A percentile compares a stretch with the other conserved stretches of the same genome.
Conservation (phyloP, 35 echinoderm and acorn worm species). For the Ptychodera flava region DNA sequence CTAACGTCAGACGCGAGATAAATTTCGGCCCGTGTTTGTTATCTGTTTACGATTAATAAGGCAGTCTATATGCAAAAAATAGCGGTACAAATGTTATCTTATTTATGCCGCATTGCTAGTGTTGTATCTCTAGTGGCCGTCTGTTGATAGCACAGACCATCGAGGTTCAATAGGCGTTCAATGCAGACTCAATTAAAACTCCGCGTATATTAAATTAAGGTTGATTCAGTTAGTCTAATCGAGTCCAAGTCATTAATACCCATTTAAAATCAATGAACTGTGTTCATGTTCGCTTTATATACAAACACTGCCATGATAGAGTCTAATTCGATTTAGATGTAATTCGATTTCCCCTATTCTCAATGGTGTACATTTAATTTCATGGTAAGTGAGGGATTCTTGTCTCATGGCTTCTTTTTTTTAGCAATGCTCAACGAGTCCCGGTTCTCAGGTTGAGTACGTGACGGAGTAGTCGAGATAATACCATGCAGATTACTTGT, state of each 20-base stretch:
- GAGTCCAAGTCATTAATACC: neutral
- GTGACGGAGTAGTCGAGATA: no score
- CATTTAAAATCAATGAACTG: neutral
- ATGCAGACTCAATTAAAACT: neutral
- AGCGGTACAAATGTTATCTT: neutral
- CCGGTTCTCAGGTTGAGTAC: no score
- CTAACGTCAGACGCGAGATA: no score
- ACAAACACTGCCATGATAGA: neutral
- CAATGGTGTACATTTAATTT: neutral
- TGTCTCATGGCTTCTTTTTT: no score
- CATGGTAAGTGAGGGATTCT: no score
- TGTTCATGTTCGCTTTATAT: conserved; percentile 1
- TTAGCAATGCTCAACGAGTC: no score
- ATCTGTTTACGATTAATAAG: neutral
- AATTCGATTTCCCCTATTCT: neutral
- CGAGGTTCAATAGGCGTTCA: neutral
- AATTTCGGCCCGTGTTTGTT: neutral
- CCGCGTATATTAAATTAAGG: neutral
- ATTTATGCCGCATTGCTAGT: neutral
- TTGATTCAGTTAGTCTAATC: neutral
- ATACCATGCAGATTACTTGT: no score
- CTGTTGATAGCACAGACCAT: neutral
- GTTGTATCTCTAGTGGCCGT: neutral
- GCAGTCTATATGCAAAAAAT: neutral
- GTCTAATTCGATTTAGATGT: neutral